Conservation (phyloP, 1,140 invertebrate species). For the Oppia nitens region DNA sequence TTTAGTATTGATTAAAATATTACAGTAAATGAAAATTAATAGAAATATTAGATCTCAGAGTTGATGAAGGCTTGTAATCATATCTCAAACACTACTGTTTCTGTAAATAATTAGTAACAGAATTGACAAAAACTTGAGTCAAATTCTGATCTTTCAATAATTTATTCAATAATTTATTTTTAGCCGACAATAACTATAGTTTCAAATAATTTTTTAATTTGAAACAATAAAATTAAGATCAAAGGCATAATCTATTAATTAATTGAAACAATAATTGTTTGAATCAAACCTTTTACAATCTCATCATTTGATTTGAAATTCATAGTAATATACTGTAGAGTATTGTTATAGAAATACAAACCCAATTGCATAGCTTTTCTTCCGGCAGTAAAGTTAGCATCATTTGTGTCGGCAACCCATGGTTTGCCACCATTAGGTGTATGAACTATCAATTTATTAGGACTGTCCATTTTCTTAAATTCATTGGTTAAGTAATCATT, state of each 20-base stretch:
- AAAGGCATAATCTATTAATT: too few relatives aligned
- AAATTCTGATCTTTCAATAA: conserved; percentile 2
- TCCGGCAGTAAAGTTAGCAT: conserved; percentile 79
- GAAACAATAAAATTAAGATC: too few relatives aligned
- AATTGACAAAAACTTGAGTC: neutral
- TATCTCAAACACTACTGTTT: too few relatives aligned
- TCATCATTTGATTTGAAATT: neutral
- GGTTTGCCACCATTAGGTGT: conserved; percentile 61
- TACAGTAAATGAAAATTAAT: neutral
- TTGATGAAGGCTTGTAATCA: neutral
- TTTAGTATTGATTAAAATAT: neutral
- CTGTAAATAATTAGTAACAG: too few relatives aligned
- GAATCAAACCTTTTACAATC: neutral
- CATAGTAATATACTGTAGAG: neutral
- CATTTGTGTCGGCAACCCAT: conserved; percentile 80
- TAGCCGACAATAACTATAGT: too few relatives aligned
- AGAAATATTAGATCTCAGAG: too few relatives aligned
- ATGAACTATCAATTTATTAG: conserved; percentile 57
- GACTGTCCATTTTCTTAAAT: conserved; percentile 49
- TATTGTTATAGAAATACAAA: neutral
- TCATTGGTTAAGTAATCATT: conserved; percentile 49
- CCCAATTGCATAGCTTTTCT: conserved; percentile 58
- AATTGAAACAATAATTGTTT: neutral
- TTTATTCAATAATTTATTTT: too few relatives aligned
- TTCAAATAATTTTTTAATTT: too few relatives aligned